Percentiles rank a stretch among this genome's conserved stretches.
Evolutionary conservation across 2,797 vertebrate genomes (phyloP).

Genomic region (Myripristis murdjan): DNA sequence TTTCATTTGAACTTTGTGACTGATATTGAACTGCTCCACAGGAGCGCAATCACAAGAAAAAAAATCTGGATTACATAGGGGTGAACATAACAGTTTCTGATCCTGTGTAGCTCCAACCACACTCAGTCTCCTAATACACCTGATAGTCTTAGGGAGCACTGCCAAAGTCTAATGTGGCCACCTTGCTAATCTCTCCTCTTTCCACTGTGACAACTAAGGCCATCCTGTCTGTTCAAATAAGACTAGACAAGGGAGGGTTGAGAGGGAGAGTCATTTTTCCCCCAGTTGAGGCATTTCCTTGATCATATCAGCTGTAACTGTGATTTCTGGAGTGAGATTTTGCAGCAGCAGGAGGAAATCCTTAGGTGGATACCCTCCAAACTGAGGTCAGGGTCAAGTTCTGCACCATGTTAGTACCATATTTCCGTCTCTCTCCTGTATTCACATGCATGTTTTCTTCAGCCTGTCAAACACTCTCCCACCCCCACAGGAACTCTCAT

Average conservation of each 20-base stretch:
- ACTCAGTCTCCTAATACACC: constrained; percentile 58
- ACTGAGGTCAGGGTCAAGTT: constrained; percentile 40
- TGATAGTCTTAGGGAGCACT: constrained; percentile 43
- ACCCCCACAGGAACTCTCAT: neutral
- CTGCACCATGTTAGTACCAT: neutral
- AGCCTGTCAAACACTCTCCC: constrained; percentile 1
- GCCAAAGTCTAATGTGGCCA: constrained; percentile 26
- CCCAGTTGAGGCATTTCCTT: constrained; percentile 25
- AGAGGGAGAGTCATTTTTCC: neutral
- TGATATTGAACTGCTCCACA: constrained; percentile 2
- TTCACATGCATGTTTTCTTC: constrained; percentile 14
- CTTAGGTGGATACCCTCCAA: constrained; percentile 16
- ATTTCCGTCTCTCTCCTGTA: constrained; percentile 6
- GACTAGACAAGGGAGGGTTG: constrained; percentile 14
- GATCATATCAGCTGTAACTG: constrained; percentile 28
- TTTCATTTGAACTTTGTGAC: constrained; percentile 31
- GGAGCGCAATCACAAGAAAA: constrained; percentile 30
- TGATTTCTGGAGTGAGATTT: constrained; percentile 8
- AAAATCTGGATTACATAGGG: constrained; percentile 52
- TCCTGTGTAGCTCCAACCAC: constrained; percentile 35
- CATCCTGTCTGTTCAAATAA: constrained; percentile 32
- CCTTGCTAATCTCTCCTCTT: constrained; percentile 46
- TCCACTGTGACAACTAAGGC: constrained; percentile 25
- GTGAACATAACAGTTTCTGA: constrained; percentile 40
- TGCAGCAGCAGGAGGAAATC: constrained; percentile 34